These are phyloP conservation scores for Serrognathus titanus DNA, from an alignment of 2,888 invertebrate genomes.

Conservation along the genomic window DNA sequence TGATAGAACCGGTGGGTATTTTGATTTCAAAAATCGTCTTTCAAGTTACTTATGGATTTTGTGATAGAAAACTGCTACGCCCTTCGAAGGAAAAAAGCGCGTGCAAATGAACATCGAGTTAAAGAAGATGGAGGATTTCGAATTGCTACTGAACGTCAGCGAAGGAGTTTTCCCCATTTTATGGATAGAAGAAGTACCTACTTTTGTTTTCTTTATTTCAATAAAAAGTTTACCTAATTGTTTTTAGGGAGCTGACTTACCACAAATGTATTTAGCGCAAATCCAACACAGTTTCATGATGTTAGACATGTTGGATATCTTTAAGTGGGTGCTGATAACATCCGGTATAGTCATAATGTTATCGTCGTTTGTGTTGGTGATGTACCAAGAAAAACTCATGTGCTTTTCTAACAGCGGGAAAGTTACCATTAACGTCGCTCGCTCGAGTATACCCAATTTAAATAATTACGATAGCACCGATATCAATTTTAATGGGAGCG, in stretches of 20 bases:
- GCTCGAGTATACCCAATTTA: too few relatives aligned
- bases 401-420: slow-evolving; percentile 28
- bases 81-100: slow-evolving; percentile 52
- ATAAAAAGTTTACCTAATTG: background rate
- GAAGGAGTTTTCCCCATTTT: slow-evolving; percentile 58
- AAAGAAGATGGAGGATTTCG: slow-evolving; percentile 46
- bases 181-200: slow-evolving; percentile 58
- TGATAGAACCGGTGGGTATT: slow-evolving; percentile 59
- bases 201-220: background rate
- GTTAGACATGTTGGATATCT: slow-evolving; percentile 45
- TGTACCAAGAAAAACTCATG: slow-evolving; percentile 27
- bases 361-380: slow-evolving; percentile 23
- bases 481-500: slow-evolving; percentile 19
- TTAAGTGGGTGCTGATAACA: slow-evolving; percentile 50
- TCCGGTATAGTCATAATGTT: slow-evolving; percentile 37
- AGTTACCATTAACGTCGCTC: slow-evolving; percentile 19
- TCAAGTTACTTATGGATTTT: background rate
- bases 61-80: slow-evolving; percentile 53
- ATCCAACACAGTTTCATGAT: slow-evolving; percentile 45
- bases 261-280: slow-evolving; percentile 42
- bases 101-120: slow-evolving; percentile 58
- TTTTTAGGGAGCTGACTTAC: slow-evolving; percentile 29
- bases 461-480: background rate
- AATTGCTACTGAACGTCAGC: slow-evolving; percentile 52
- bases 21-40: background rate